Conservation (phyloP, 2,113 vertebrate genomes). For the Carassius gibelio region DNA sequence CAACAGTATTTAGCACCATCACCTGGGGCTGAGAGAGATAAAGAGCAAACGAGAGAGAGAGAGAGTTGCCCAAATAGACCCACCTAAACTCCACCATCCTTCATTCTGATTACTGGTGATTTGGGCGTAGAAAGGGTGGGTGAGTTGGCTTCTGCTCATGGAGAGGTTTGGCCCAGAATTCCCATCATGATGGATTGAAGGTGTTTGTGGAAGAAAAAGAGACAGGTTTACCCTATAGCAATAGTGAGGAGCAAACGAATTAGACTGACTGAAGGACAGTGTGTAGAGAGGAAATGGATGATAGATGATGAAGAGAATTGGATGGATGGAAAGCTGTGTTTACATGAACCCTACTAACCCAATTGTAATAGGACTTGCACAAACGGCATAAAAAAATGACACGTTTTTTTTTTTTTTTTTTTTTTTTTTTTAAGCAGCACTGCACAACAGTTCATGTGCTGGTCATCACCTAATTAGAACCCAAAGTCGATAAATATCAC, state of each 20-base stretch:
- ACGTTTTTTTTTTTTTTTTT: no score
- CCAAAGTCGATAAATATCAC: no score
- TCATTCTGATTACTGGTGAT: conserved; percentile 76
- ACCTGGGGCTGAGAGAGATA: conserved; percentile 67
- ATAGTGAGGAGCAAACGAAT: conserved; percentile 61
- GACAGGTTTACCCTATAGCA: conserved; percentile 35
- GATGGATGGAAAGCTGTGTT: no score
- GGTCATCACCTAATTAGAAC: no score
- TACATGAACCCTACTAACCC: no score
- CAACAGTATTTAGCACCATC: conserved; percentile 78
- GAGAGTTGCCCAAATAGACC: conserved; percentile 68
- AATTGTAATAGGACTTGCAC: no score
- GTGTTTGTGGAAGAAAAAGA: conserved; percentile 67
- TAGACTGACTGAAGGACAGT: conserved; percentile 66
- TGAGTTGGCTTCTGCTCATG: conserved; percentile 39
- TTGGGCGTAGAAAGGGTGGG: conserved; percentile 46
- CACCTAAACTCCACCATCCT: conserved; percentile 74
- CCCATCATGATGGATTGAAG: conserved; percentile 73
- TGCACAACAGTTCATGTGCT: no score
- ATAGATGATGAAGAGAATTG: no score
- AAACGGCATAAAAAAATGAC: no score
- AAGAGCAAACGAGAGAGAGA: conserved; percentile 60
- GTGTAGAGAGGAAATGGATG: neutral
- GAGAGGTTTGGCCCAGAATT: conserved; percentile 51
- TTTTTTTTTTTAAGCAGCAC: no score